Percentiles rank a stretch among this genome's conserved stretches.
Evolutionary conservation across 2,113 vertebrate species (phyloP).

Genomic region (Solea senegalensis): DNA sequence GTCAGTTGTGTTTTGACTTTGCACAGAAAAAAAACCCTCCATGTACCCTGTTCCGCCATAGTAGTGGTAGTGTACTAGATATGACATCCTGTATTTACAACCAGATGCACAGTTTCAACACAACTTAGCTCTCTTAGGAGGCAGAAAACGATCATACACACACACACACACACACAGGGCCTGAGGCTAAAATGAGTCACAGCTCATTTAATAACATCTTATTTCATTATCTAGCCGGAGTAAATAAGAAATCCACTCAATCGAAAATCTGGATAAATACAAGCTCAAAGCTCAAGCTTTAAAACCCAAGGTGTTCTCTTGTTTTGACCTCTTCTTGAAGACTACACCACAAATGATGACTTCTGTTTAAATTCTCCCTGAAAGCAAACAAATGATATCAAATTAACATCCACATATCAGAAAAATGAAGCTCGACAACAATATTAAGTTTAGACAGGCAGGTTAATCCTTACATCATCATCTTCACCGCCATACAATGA

Average conservation of each 20-base stretch:
- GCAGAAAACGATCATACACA: not conserved
- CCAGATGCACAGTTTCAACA: not conserved
- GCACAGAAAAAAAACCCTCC: not conserved
- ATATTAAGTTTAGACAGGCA: not conserved
- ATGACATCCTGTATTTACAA: not conserved
- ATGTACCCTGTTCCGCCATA: too few relatives aligned
- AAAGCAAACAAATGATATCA: slow-evolving; percentile 26
- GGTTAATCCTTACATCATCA: slow-evolving; percentile 72
- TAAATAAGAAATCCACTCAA: not conserved
- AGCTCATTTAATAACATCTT: not conserved
- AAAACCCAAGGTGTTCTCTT: not conserved
- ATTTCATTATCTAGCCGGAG: too few relatives aligned
- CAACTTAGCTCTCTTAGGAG: not conserved
- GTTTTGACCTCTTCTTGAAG: not conserved
- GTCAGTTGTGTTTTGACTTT: not conserved
- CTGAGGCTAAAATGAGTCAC: not conserved
- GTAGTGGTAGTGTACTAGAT: not conserved
- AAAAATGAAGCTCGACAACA: not conserved
- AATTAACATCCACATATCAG: slow-evolving; percentile 8
- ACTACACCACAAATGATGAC: slow-evolving; percentile 83
- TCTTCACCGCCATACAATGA: slow-evolving; percentile 55
- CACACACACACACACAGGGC: not conserved
- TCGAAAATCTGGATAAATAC: not conserved
- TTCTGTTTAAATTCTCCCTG: slow-evolving; percentile 83
- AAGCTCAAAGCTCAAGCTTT: not conserved